Evolutionary conservation across 2,888 invertebrate genomes (phyloP).

Genomic region (Eudemis profundana): DNA sequence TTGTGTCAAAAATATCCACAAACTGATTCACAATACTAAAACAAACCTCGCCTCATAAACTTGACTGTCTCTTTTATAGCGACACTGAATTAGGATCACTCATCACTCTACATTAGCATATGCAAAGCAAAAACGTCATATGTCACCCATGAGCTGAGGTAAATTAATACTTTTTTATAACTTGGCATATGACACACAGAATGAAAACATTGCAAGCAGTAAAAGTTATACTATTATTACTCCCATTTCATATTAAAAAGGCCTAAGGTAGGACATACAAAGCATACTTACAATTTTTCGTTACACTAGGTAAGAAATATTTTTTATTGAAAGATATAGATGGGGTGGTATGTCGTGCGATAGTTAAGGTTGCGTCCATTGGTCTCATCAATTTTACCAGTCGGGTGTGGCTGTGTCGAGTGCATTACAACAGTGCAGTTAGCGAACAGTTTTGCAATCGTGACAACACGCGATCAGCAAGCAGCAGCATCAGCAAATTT

Average conservation of each 20-base stretch:
- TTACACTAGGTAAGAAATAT: no score
- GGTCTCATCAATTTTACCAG: no score
- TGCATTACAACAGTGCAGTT: no score
- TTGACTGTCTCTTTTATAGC: conserved; percentile 61
- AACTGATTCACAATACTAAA: conserved; percentile 39
- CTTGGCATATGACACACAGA: not conserved
- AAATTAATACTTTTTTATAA: not conserved
- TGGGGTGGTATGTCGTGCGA: no score
- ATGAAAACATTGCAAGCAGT: not conserved
- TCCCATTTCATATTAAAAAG: not conserved
- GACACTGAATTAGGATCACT: conserved; percentile 70
- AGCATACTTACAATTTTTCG: no score
- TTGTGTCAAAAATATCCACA: conserved; percentile 24
- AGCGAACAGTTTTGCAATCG: no score
- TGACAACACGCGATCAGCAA: no score
- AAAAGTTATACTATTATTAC: not conserved
- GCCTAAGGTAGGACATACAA: no score
- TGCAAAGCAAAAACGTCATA: conserved; percentile 4
- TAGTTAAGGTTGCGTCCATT: no score
- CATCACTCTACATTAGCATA: conserved; percentile 59
- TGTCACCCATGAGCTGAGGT: not conserved
- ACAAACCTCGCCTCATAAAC: conserved; percentile 46
- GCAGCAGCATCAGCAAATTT: no score
- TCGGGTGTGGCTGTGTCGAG: no score
- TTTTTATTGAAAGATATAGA: no score